phyloP scores from a whole-genome alignment of 2,113 vertebrate species.

The Caracal caracal region DNA sequence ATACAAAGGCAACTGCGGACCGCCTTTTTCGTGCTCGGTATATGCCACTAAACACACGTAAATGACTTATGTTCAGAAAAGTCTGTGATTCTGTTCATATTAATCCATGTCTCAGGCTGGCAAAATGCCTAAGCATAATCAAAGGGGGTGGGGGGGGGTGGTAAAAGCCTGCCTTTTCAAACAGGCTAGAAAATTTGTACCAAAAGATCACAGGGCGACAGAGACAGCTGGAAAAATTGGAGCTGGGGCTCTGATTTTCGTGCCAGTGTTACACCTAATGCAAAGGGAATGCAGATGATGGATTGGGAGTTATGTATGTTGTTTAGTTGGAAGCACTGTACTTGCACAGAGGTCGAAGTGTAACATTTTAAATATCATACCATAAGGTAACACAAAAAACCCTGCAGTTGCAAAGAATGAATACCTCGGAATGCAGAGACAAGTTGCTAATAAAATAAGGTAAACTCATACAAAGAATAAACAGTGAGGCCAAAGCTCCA shows the following conservation, averaged over 20 bases:
- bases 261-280: conserved; percentile 86
- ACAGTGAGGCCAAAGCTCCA: background rate
- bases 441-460: conserved; percentile 22
- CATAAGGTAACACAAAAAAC: background rate
- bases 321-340: conserved; percentile 51
- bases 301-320: conserved; percentile 74
- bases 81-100: conserved; percentile 67
- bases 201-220: conserved; percentile 86
- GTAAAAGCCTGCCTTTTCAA: conserved; percentile 75
- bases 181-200: conserved; percentile 85
- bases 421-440: background rate
- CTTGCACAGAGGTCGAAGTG: conserved; percentile 47
- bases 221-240: conserved; percentile 89
- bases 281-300: conserved; percentile 84
- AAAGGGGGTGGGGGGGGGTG: conserved; percentile 61
- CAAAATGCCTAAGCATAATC: conserved; percentile 70
- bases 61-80: conserved; percentile 66
- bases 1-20: conserved; percentile 47
- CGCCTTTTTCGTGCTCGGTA: conserved; percentile 37
- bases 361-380: background rate
- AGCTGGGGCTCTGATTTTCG: conserved; percentile 82
- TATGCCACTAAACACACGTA: conserved; percentile 62
- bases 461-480: background rate
- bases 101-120: conserved; percentile 68
- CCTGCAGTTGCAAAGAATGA: background rate